Evolutionary conservation across 2,113 vertebrate genomes (phyloP).

Genomic region (Ancistrus triradiatus): DNA sequence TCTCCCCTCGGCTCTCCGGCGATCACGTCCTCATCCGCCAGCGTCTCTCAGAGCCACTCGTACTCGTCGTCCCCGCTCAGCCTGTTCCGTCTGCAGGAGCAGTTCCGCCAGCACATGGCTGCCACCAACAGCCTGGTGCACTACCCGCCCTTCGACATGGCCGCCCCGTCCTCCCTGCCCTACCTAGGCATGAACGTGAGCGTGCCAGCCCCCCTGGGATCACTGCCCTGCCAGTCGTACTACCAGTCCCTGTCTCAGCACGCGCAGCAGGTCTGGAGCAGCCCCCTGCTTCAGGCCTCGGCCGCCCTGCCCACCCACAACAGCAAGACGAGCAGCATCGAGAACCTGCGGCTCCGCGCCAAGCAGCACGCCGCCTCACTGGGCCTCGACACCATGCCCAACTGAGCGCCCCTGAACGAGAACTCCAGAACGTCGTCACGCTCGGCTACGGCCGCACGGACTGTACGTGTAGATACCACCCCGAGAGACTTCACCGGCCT

Average conservation of each 20-base stretch:
- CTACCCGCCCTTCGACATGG: conserved; percentile 94
- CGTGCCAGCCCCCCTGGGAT: conserved; percentile 84
- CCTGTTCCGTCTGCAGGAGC: conserved; percentile 96
- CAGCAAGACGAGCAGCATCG: conserved; percentile 98
- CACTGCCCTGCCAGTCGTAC: conserved; percentile 95
- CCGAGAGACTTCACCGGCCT: no score
- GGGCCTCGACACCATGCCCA: conserved; percentile 92
- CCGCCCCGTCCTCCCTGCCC: conserved; percentile 82
- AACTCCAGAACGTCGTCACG: no score
- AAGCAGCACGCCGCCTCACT: conserved; percentile 95
- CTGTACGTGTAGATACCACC: no score
- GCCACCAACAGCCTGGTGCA: conserved; percentile 98
- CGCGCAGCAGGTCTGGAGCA: conserved; percentile 92
- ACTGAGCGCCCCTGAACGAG: conserved; percentile 75
- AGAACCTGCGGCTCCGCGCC: conserved; percentile 92
- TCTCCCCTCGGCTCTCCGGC: conserved; percentile 76
- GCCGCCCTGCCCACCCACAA: conserved; percentile 81
- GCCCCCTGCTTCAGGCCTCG: conserved; percentile 87
- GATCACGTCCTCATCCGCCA: conserved; percentile 69
- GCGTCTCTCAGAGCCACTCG: conserved; percentile 84
- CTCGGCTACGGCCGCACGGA: no score
- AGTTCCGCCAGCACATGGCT: conserved; percentile 98
- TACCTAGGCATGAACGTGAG: conserved; percentile 95
- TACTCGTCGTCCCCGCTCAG: conserved; percentile 96
- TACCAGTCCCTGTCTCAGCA: conserved; percentile 95